Evolutionary conservation across 1,140 invertebrate genomes (phyloP), one percentile per base, ranked within the genome.

Genomic region (Lepidotrigona ventralis): DNA sequence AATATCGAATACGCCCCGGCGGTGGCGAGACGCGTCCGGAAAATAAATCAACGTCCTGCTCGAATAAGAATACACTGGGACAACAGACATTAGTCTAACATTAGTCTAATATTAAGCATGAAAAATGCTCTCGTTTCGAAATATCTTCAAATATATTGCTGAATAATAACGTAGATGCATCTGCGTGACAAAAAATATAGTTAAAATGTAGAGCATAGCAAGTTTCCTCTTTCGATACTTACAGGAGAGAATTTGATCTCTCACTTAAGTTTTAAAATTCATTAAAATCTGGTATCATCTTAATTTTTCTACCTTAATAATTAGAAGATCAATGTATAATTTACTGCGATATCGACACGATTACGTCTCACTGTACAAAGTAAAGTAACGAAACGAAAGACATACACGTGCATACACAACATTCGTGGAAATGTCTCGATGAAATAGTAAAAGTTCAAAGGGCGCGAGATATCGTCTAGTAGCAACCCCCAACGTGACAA

Each of bases 381-480:
- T 8, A 21, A 46, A 0, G 6, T 33, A 64, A 76, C 58, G 14
- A 56, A 39, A 6, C 3, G 14, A 46, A 8, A 5, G 29, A 26
- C 1, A 19, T 4, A 17, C 8, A 17, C 6, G 8, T 8, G 6
- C 6, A 21, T 12, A 14, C n/a, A 11, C 54, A 19, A 76, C 2
- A 29, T 58, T 56, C 8, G 29, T n/a, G 73, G 51, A 33, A 63
- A 60, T 4, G 80, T 53, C 21, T 29, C 53, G 64, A 81, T 78
- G 81, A 83, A 78, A 83, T 26, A 26, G 75, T 78, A 83, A 83
- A 70, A 78, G 81, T 82, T 82, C 39, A 78, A 78, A 78, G 75
- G 21, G 56, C 70, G 71, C 66, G 66, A 71, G 74, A 58, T 26
- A 1, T 17, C 71, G 73, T 60, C 81, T 60, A 46, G 19, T 53